Conservation (phyloP, 2,888 invertebrate genomes). For the Chelonus formosanus region DNA sequence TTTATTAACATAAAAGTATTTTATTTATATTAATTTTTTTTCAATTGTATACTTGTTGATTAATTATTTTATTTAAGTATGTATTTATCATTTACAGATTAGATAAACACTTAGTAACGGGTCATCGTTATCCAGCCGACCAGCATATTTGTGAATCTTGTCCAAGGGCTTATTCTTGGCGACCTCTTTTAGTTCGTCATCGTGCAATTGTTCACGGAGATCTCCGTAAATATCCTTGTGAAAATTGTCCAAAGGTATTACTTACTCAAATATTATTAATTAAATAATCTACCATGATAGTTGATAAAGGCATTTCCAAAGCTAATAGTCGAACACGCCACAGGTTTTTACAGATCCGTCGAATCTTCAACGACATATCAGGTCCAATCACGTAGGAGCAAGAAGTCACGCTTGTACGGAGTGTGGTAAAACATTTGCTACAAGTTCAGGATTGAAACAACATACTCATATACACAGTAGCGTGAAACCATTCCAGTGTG, state of each 20-base stretch:
- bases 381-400: constrained; percentile 94
- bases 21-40: neutral
- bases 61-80: neutral
- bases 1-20: too few relatives aligned
- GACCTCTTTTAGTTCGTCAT: constrained; percentile 83
- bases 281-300: neutral
- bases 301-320: constrained; percentile 49
- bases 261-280: constrained; percentile 10
- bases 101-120: constrained; percentile 81
- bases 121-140: constrained; percentile 80
- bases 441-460: constrained; percentile 97
- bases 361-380: constrained; percentile 95
- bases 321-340: constrained; percentile 67
- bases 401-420: constrained; percentile 97
- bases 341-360: constrained; percentile 96
- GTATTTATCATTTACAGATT: constrained; percentile 71
- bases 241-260: constrained; percentile 87
- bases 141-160: constrained; percentile 87
- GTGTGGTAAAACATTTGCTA: constrained; percentile 98
- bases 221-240: constrained; percentile 88
- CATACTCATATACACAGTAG: constrained; percentile 99
- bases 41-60: neutral
- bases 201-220: constrained; percentile 83
- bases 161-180: constrained; percentile 82
- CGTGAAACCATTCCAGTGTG: constrained; percentile 96